Evolutionary conservation across 2,888 invertebrate species (phyloP).

Genomic region (Epirrita christyi): DNA sequence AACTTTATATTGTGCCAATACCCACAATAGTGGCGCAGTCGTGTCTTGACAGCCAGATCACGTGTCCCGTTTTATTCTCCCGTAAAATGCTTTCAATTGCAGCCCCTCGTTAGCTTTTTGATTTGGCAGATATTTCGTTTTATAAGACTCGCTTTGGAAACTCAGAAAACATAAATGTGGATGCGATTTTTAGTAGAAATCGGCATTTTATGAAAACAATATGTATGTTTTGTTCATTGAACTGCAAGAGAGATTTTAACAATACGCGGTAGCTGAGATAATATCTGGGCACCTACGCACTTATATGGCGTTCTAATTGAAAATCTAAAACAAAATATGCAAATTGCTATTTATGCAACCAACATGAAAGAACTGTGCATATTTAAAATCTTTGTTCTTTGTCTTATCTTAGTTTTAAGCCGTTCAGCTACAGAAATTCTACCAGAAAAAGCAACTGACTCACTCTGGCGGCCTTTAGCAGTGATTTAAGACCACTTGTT

Average conservation of each 20-base stretch:
- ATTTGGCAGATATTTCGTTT: constrained; percentile 34
- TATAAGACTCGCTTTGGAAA: constrained; percentile 11
- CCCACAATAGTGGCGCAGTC: constrained; percentile 15
- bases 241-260: too few species aligned
- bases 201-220: not conserved
- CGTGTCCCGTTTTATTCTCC: constrained; percentile 23
- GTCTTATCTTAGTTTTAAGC: too few species aligned
- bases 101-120: constrained; percentile 38
- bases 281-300: too few species aligned
- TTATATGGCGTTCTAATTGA: too few species aligned
- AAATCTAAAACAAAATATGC: too few species aligned
- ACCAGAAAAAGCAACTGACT: constrained; percentile 8
- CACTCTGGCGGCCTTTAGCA: constrained; percentile 13
- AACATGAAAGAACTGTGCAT: too few species aligned
- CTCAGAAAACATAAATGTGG: constrained; percentile 6
- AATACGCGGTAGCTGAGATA: too few species aligned
- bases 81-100: constrained; percentile 32
- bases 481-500: constrained; percentile 39
- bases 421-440: not conserved
- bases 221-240: too few species aligned
- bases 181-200: constrained; percentile 3
- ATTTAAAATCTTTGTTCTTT: too few species aligned
- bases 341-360: too few species aligned
- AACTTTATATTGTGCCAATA: constrained; percentile 21
- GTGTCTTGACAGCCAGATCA: constrained; percentile 24